Evolutionary conservation across 2,797 vertebrate genomes (phyloP).

Genomic region (Acestrorhynchus altus): DNA sequence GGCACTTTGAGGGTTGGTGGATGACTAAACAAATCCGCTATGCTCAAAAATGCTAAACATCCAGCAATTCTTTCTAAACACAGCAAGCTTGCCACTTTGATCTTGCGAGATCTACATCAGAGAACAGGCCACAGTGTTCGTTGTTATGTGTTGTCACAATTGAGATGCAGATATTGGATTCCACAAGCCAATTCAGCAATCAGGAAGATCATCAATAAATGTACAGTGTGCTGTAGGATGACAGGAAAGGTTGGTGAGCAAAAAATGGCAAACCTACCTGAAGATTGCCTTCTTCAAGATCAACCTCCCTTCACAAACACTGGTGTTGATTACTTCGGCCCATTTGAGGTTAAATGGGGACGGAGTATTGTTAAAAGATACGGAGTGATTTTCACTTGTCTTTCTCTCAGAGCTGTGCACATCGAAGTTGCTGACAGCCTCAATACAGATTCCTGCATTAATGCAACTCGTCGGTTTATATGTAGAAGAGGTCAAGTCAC

Average conservation of each 20-base stretch:
- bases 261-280: conserved; percentile 40
- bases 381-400: conserved; percentile 24
- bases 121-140: conserved; percentile 34
- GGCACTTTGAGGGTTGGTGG: conserved; percentile 26
- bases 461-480: no score
- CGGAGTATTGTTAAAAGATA: conserved; percentile 23
- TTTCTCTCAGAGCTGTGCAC: conserved; percentile 29
- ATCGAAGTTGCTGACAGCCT: no score
- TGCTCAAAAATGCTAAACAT: conserved; percentile 42
- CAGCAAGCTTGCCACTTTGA: conserved; percentile 31
- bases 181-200: no score
- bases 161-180: no score
- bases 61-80: conserved; percentile 41
- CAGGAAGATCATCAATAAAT: conserved; percentile 30
- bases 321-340: conserved; percentile 13
- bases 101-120: conserved; percentile 42
- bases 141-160: conserved; percentile 42
- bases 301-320: conserved; percentile 35
- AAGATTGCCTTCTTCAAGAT: conserved; percentile 29
- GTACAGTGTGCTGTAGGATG: conserved; percentile 15
- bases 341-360: neutral
- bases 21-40: conserved; percentile 7
- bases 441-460: no score
- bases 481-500: no score
- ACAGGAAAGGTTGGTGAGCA: neutral